phyloP scores from a whole-genome alignment of 2,888 invertebrate genomes.

The Digitonthophagus gazella region DNA sequence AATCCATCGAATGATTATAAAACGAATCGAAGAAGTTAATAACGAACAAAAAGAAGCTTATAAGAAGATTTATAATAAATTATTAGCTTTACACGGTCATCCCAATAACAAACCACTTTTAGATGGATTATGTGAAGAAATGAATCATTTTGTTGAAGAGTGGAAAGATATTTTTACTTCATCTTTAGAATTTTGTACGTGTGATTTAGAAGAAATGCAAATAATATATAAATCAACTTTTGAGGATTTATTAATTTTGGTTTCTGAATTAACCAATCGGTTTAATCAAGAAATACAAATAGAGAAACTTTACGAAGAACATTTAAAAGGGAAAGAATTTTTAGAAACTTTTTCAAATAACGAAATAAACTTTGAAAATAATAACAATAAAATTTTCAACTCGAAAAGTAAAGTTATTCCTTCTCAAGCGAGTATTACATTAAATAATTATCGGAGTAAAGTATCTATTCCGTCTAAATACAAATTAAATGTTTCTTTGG shows the following conservation, averaged over 20 bases:
- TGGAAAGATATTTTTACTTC: conserved; percentile 2
- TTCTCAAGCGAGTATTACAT: not conserved
- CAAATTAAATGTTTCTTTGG: not conserved
- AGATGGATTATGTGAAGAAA: conserved; percentile 36
- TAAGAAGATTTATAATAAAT: conserved; percentile 34
- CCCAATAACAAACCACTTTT: conserved; percentile 39
- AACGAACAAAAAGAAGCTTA: conserved; percentile 20
- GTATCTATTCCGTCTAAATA: conserved; percentile 20
- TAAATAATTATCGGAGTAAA: not conserved
- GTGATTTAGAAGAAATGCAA: not conserved
- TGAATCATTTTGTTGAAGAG: conserved; percentile 24
- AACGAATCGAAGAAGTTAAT: not conserved
- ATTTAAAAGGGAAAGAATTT: not conserved
- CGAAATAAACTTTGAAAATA: too few species aligned
- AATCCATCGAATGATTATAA: not conserved
- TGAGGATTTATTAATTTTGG: not conserved
- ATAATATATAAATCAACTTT: not conserved
- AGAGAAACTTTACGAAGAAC: not conserved
- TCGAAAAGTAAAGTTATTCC: not conserved
- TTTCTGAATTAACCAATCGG: not conserved
- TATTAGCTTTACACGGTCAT: conserved; percentile 43
- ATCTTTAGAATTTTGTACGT: conserved; percentile 9
- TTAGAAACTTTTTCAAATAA: not conserved
- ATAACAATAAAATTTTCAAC: not conserved
- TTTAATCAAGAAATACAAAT: conserved; percentile 1